These are phyloP conservation scores for Oncorhynchus tshawytscha DNA, from an alignment of 2,113 vertebrate species.

Conservation along the genomic window DNA sequence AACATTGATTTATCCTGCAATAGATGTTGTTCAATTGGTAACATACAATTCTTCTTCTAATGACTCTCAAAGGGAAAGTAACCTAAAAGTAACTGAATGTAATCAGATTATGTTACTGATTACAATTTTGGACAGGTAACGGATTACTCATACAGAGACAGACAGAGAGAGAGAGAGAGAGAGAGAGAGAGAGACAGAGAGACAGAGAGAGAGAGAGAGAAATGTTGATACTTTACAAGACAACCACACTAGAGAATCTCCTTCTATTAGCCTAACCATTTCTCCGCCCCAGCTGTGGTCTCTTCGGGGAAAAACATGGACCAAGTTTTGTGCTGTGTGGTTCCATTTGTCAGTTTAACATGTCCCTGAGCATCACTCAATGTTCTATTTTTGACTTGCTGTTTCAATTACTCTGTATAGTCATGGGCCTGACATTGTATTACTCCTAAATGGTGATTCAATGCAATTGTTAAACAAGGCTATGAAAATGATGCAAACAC, in stretches of 20 bases:
- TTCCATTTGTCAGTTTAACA: neutral
- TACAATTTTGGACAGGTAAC: too few species aligned
- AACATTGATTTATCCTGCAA: too few species aligned
- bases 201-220: neutral
- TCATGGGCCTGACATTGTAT: slow-evolving; percentile 5
- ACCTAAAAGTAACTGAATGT: too few species aligned
- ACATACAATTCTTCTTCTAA: too few species aligned
- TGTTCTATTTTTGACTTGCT: slow-evolving; percentile 18
- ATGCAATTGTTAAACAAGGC: neutral
- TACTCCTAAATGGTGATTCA: neutral
- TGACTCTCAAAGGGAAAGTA: too few species aligned
- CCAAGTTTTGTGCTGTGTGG: neutral
- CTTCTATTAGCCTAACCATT: neutral
- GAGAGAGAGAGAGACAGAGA: too few species aligned
- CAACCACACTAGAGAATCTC: neutral
- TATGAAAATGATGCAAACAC: slow-evolving; percentile 23
- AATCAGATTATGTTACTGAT: too few species aligned
- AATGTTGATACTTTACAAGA: neutral
- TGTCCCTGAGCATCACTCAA: slow-evolving; percentile 32
- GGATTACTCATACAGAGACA: too few species aligned
- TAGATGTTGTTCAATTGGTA: too few species aligned
- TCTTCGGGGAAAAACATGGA: neutral
- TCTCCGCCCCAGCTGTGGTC: neutral
- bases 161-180: too few species aligned
- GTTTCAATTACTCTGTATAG: neutral